Conservation (phyloP, 2,113 vertebrate genomes). For the Agapornis roseicollis region DNA sequence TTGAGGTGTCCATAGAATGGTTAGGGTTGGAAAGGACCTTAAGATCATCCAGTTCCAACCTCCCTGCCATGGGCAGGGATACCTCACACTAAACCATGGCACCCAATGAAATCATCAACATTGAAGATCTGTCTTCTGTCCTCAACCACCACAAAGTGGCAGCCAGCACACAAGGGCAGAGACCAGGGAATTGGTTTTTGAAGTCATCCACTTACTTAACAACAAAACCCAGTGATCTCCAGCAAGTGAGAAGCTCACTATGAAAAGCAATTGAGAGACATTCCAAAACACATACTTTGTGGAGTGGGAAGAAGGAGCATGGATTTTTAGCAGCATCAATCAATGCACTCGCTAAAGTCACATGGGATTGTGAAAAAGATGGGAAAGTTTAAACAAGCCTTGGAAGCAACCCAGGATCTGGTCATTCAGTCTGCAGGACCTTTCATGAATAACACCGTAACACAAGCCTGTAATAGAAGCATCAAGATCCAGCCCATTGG, state of each 20-base stretch:
- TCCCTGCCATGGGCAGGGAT: too few species aligned
- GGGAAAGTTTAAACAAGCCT: conserved; percentile 54
- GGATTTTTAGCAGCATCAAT: conserved; percentile 24
- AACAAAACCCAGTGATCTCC: background rate
- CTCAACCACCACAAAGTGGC: background rate
- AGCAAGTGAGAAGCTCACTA: background rate
- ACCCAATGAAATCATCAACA: background rate
- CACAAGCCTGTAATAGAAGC: background rate
- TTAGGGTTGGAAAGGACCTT: too few species aligned
- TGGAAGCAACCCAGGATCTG: conserved; percentile 24
- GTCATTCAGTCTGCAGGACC: background rate
- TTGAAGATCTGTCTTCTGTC: background rate
- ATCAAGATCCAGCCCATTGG: background rate
- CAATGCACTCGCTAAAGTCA: background rate
- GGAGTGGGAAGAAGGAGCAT: background rate
- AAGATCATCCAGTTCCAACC: too few species aligned
- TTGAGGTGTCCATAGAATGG: background rate
- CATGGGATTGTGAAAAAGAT: background rate
- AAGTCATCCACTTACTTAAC: background rate
- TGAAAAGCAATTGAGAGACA: background rate
- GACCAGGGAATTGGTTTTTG: background rate
- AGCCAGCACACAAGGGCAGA: accelerated
- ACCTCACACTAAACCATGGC: too few species aligned
- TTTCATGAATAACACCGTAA: background rate
- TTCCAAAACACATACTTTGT: conserved; percentile 17